Conservation (phyloP, 2,113 vertebrate genomes). For the Hippopotamus amphibius region DNA sequence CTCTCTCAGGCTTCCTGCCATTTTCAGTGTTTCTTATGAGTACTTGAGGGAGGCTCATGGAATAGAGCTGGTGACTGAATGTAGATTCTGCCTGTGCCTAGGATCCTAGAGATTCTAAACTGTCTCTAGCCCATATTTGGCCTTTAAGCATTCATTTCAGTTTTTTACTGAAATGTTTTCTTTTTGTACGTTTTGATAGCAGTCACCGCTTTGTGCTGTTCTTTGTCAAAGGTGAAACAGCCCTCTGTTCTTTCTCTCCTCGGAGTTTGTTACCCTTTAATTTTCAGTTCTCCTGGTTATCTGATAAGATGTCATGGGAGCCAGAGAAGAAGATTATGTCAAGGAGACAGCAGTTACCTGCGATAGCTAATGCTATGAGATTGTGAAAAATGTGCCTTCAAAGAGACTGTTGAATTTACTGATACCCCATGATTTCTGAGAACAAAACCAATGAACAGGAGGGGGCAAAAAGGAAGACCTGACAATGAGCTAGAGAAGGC, state of each 20-base stretch:
- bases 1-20: not conserved
- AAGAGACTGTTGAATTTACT: not conserved
- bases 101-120: not conserved
- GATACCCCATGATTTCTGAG: not conserved
- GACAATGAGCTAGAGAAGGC: not conserved
- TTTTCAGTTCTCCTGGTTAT: not conserved
- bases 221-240: not conserved
- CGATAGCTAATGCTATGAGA: not conserved
- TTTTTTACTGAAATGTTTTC: not conserved
- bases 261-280: not conserved
- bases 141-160: not conserved
- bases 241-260: not conserved
- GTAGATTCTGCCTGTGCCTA: not conserved
- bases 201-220: not conserved
- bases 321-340: not conserved
- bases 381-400: not conserved
- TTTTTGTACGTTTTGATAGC: not conserved
- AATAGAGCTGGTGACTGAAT: not conserved
- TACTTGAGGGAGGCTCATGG: not conserved
- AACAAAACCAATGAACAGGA: not conserved
- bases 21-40: not conserved
- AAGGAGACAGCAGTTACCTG: not conserved
- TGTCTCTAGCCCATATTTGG: not conserved
- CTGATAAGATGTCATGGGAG: not conserved
- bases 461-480: not conserved